These are phyloP conservation scores for Drosophila lini DNA, from an alignment of 1,140 invertebrate species.

Conservation along the genomic window DNA sequence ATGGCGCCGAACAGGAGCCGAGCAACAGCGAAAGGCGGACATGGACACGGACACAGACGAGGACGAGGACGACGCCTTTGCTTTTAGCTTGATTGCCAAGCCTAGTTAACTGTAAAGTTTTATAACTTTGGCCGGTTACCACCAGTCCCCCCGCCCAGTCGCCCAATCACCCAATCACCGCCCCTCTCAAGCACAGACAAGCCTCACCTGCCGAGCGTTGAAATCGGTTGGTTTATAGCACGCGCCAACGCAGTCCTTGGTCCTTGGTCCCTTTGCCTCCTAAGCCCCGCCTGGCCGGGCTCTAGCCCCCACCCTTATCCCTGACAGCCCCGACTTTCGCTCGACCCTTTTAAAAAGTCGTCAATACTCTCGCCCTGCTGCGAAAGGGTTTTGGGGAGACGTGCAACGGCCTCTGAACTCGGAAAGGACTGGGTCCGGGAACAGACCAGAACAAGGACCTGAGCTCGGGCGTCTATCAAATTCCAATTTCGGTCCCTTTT, in stretches of 20 bases:
- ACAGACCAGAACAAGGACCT: constrained; percentile 21
- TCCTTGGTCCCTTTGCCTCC: constrained; percentile 3
- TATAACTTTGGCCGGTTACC: constrained; percentile 70
- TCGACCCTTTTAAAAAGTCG: constrained; percentile 83
- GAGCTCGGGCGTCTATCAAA: constrained; percentile 72
- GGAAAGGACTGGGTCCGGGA: constrained; percentile 21
- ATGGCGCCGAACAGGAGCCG: constrained; percentile 60
- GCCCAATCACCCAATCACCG: constrained; percentile 25
- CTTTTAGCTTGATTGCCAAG: constrained; percentile 83
- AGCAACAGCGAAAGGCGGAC: constrained; percentile 15
- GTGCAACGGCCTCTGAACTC: constrained; percentile 67
- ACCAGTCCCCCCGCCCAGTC: neutral
- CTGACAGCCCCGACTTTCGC: constrained; percentile 56
- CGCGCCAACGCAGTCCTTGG: constrained; percentile 59
- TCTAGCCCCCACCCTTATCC: constrained; percentile 5
- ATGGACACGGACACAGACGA: constrained; percentile 5
- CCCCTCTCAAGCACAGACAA: constrained; percentile 23
- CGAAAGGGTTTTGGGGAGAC: constrained; percentile 41
- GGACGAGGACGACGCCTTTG: constrained; percentile 72
- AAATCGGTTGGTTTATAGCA: constrained; percentile 82
- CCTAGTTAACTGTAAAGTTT: constrained; percentile 83
- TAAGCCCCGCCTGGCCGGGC: constrained; percentile 8
- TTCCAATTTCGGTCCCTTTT: constrained; percentile 81
- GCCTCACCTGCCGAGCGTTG: constrained; percentile 59
- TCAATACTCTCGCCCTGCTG: constrained; percentile 69